Evolutionary conservation across 2,888 invertebrate genomes (phyloP), one percentile per base, ranked within the genome.

Genomic region (Mesoligia furuncula): DNA sequence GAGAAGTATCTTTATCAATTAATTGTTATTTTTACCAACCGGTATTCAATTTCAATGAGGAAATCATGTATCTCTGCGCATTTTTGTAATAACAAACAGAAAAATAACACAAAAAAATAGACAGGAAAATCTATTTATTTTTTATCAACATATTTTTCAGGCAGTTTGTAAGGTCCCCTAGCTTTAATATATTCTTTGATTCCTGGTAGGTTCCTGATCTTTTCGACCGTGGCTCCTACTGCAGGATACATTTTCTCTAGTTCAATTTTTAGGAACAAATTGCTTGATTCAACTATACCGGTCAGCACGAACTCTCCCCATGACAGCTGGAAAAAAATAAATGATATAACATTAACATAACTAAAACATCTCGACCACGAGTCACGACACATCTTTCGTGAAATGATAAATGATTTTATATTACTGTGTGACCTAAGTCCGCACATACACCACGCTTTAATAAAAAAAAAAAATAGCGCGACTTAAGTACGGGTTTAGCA

Each of bases 171-270:
- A 0, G 57, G 36, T 31, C 71, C 83, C 17, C 79, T 83, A 20
- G 62, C 0, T 62, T 57, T 59, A n/a, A 81, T 72, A 59, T 81
- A 81, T 68, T 81, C 81, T 39, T 81, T 81, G 36, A 81, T 20
- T 51, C 78, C 42, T 15, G 81, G 71, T 13, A 83, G 9, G n/a
- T 64, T 81, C 36, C 79, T 81, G 78, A 81, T 83, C 27, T 83
- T 71, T 2, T 83, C 42, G 2, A 64, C 78, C 9, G 71, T 71
- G 42, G 57, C 71, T 36, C 57, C 79, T 1, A 81, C 62, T 11
- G 1, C 67, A 1, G 81, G 83, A 27, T 83, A 81, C 24, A 68
- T 62, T 42, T 81, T 83, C 20, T 70, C 78, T 13, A 81, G 39
- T 42, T 81, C 83, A 1, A 78, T 83, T 27, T 68, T 69, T 57